Conservation (phyloP, 2,797 vertebrate species). For the Rhynchonycteris naso region DNA sequence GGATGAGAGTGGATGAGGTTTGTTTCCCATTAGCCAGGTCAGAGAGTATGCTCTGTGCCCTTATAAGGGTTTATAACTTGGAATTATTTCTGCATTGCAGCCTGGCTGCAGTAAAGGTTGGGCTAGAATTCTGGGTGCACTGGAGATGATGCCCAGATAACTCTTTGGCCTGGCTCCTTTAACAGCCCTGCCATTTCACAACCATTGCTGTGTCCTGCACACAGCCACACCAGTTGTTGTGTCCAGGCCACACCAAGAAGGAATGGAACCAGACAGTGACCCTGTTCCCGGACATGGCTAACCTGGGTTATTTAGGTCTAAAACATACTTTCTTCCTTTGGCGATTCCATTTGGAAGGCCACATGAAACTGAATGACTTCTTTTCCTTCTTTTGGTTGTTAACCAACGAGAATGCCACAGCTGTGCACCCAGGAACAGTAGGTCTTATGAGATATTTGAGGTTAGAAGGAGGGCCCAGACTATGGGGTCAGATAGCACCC, state of each 20-base stretch:
- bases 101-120: not conserved
- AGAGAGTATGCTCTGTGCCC: not conserved
- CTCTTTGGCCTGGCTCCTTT: not conserved
- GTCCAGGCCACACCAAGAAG: not conserved
- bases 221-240: not conserved
- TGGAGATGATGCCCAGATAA: not conserved
- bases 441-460: not conserved
- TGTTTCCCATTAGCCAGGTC: not conserved
- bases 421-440: not conserved
- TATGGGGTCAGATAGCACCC: not conserved
- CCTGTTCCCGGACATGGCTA: not conserved
- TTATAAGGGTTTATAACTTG: not conserved
- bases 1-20: not conserved
- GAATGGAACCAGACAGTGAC: not conserved
- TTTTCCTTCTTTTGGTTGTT: not conserved
- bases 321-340: not conserved
- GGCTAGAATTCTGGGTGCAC: not conserved
- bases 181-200: not conserved
- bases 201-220: too few relatives aligned
- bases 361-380: not conserved
- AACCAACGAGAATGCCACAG: not conserved
- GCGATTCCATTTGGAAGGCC: not conserved
- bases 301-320: not conserved
- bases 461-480: not conserved
- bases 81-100: not conserved